Conservation (phyloP, 2,797 vertebrate species). For the Coilia nasus region DNA sequence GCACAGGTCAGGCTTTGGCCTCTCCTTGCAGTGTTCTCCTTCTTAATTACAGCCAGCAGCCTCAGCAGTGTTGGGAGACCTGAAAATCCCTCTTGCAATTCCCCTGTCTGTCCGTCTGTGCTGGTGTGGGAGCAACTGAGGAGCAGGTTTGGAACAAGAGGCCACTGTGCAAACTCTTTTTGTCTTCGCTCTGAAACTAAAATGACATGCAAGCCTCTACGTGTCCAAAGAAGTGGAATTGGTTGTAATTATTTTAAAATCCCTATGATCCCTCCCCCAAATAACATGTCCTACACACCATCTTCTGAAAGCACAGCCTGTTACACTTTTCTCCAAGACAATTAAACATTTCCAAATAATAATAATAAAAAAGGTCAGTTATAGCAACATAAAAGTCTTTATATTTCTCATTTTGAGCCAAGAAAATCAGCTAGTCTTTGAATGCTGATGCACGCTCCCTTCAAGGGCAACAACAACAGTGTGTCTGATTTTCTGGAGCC, state of each 20-base stretch:
- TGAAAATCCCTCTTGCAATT: not conserved
- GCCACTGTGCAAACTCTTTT: not conserved
- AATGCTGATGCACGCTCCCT: not conserved
- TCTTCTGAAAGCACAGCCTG: not conserved
- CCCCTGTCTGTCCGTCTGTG: not conserved
- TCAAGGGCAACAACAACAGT: not conserved
- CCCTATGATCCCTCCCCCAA: not conserved
- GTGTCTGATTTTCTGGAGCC: not conserved
- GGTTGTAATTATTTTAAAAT: not conserved
- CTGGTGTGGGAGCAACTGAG: not conserved
- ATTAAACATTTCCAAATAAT: not conserved
- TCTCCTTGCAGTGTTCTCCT: not conserved
- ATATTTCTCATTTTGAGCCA: not conserved
- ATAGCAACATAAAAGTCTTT: not conserved
- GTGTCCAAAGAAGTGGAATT: not conserved
- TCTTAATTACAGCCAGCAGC: constrained; percentile 36
- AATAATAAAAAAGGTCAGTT: not conserved
- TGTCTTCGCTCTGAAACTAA: not conserved
- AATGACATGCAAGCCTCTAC: not conserved
- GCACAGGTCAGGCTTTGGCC: constrained; percentile 53
- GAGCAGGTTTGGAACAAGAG: no score
- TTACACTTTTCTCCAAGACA: not conserved
- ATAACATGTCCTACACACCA: not conserved
- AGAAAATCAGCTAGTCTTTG: not conserved
- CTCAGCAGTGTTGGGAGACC: constrained; percentile 9